A percentile compares a stretch with the other conserved stretches of the same genome.
phyloP scores from a whole-genome alignment of 2,797 vertebrate species.

The Helicolenus hilgendorfi region DNA sequence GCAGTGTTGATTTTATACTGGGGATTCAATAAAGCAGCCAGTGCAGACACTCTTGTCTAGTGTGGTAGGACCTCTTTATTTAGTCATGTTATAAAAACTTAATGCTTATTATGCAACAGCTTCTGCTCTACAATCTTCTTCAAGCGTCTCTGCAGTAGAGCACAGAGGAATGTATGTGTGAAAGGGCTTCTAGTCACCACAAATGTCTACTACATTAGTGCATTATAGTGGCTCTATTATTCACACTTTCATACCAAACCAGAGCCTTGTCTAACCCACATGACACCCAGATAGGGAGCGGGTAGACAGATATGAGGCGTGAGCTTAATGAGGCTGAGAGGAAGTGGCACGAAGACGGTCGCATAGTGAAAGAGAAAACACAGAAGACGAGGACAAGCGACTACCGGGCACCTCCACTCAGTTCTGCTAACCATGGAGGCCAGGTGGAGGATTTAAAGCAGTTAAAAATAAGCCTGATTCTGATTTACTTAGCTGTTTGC shows the following conservation, averaged over 20 bases:
- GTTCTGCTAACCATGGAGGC: slow-evolving; percentile 70
- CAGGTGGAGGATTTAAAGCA: slow-evolving; percentile 83
- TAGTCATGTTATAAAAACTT: not conserved
- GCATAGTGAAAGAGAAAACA: slow-evolving; percentile 30
- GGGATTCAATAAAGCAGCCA: not conserved
- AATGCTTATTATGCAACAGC: slow-evolving; percentile 21
- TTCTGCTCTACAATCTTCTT: not conserved
- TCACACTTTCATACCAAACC: not conserved
- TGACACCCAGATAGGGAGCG: not conserved
- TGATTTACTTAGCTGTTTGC: slow-evolving; percentile 89
- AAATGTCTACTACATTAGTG: not conserved
- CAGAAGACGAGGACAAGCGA: slow-evolving; percentile 25
- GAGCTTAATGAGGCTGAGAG: slow-evolving; percentile 2
- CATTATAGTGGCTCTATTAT: not conserved
- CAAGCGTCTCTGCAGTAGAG: not conserved
- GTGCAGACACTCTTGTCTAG: not conserved
- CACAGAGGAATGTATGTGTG: not conserved
- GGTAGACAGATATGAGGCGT: not conserved
- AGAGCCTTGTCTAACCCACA: not conserved
- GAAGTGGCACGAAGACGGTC: slow-evolving; percentile 17
- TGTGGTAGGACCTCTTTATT: not conserved
- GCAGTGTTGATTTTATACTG: not conserved
- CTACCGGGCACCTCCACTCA: slow-evolving; percentile 44
- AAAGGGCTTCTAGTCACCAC: not conserved
- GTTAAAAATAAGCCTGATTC: slow-evolving; percentile 91